phyloP scores from a whole-genome alignment of 2,113 vertebrate species.

The Lepus europaeus region DNA sequence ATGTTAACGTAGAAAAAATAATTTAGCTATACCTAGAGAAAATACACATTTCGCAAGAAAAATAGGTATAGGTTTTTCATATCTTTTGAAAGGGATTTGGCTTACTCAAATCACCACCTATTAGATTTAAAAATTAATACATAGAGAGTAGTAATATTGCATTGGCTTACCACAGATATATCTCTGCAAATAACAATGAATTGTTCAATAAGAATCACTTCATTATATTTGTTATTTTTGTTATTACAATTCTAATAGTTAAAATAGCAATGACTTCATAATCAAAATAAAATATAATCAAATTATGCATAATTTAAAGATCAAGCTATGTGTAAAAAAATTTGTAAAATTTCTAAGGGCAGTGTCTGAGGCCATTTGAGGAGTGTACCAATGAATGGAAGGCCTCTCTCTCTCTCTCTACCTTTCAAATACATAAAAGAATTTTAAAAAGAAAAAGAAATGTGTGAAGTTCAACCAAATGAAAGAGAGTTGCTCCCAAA shows the following conservation, averaged over 20 bases:
- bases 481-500: background rate
- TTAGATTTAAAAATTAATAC: background rate
- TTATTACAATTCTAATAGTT: background rate
- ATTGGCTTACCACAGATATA: background rate
- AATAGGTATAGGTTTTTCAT: background rate
- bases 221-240: background rate
- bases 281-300: background rate
- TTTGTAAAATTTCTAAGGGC: background rate
- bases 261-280: background rate
- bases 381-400: no score
- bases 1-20: background rate
- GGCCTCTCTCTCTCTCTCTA: no score
- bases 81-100: fast-evolving
- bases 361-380: background rate
- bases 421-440: no score
- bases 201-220: background rate
- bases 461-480: background rate
- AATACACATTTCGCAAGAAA: background rate
- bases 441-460: background rate
- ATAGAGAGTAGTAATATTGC: background rate
- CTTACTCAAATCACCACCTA: background rate
- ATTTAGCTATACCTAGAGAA: background rate
- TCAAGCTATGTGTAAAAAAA: background rate
- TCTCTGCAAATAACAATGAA: background rate
- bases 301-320: background rate